Base-by-base conservation (phyloP, 2,888 invertebrate species). In the Esperia sulphurella region DNA sequence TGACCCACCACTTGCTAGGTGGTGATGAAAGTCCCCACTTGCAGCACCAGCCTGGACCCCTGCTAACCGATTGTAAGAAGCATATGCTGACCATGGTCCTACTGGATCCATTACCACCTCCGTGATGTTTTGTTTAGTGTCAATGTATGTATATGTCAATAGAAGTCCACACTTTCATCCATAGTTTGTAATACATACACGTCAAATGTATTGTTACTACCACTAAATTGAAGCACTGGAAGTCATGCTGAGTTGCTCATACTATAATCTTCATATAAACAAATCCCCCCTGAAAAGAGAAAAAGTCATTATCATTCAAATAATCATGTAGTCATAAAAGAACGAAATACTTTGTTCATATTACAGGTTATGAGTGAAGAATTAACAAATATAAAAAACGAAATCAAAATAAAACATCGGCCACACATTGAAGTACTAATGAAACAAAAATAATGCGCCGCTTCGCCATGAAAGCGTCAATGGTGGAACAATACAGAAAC, bases 61-160 rank as follows among this genome's bases (percentile, higher is more conserved):
- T 62, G 94, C 92, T 83, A 96, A 90, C 71, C 96, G 94, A 90
- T 95, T 95, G 91, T 96, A 96, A 66, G 95, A 94, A 78, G 93
- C 91, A 85, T 94, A 94, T 79, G 93, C 93, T 79, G 94, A 93
- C 96, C 96, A 96, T 91, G 96, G 95, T 90, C 95, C 95, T 84
- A 95, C 95, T 81, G 96, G 96, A 94, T 96, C 96, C 96, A 96
- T 96, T 90, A 90, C 90, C 91, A 88, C 80, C 87, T 88, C 78
- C 83, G 87, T 85, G 79, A 73, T 83, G 75, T 79, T 70, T 65
- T 71, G 57, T 70, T 69, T 71, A 68, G 66, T 77, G 69, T 79
- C 73, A 84, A 80, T 83, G 73, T 80, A 83, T 76, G 71, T 77
- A 83, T 80, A 71, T 84, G 78, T 88, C 83, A 88, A 80, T 79